Base-by-base conservation (phyloP, 2,113 vertebrate species). In the Channa maculata region DNA sequence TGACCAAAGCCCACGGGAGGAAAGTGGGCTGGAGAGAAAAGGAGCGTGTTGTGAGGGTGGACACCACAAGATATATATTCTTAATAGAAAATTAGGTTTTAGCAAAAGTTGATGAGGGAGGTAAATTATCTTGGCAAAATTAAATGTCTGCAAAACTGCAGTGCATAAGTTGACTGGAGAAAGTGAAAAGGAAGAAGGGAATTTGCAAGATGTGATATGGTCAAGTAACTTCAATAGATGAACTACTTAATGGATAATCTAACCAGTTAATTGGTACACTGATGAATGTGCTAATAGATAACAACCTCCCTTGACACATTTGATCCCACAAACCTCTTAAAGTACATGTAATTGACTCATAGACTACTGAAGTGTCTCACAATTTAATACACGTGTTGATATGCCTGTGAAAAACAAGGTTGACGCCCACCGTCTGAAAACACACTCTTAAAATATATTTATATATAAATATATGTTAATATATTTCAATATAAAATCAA, bases 251-350 rank as follows among this genome's bases (percentile, higher is more conserved):
- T 51, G 78, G 62, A 73, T 81, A 67, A 37, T 61, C 53, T 74
- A 68, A 75, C 80, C 41, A 62, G 65, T 60, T 84, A 84, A 88
- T 92, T 85, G 80, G 36, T 24, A 34, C 13, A 59, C 43, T 73
- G 75, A 90, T 85, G 81, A 84, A 78, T 77, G 57, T 52, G 38
- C 48, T 72, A 67, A 86, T 54, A 63, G 45, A 66, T 78, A 50
- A 44, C 75, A 24, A 52, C 8, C 51, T 73, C 71, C 68, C 49
- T 51, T 75, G 71, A 81, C 71, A 60, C 49, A 46, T 67, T 39
- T 43, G 13, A 67, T 64, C 39, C 46, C 46, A 61, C 10, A n/a
- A 43, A 54, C 54, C 5, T 34, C 38, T 57, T 57, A 60, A 24
- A 24, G 24, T 24, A 24, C 14, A 68, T 71, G 33, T 24, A 64